Evolutionary conservation across 2,797 vertebrate species (phyloP).

Genomic region (Leptodactylus fallax): DNA sequence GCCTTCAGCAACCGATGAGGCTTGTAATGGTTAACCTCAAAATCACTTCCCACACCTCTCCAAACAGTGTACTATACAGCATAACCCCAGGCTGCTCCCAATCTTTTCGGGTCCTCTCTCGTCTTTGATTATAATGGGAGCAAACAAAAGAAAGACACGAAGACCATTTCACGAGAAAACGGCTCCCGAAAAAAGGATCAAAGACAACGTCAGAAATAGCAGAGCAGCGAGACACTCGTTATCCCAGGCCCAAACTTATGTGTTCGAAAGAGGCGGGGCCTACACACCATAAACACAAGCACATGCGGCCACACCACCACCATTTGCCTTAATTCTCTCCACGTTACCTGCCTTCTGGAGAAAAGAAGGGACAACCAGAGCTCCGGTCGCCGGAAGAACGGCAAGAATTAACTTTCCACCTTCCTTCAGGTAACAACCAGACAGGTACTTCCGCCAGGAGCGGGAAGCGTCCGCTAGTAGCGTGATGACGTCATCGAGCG

Average conservation of each 20-base stretch:
- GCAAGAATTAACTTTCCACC: background rate
- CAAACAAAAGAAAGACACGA: too few species aligned
- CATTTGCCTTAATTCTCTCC: background rate
- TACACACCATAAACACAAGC: slow-evolving; percentile 48
- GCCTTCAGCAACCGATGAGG: too few species aligned
- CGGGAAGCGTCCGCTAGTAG: slow-evolving; percentile 21
- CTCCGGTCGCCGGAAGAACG: background rate
- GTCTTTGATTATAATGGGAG: too few species aligned
- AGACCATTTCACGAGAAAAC: too few species aligned
- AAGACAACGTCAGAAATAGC: background rate
- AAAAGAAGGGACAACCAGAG: background rate
- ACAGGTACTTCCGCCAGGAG: slow-evolving; percentile 59
- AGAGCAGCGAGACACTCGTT: background rate
- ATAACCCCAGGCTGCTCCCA: too few species aligned
- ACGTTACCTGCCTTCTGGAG: slow-evolving; percentile 20
- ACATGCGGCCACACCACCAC: slow-evolving; percentile 18
- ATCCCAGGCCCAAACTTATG: slow-evolving; percentile 33
- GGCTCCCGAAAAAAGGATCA: too few species aligned
- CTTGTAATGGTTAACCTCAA: too few species aligned
- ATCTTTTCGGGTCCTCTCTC: too few species aligned
- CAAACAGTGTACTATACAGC: too few species aligned
- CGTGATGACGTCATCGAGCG: slow-evolving; percentile 37
- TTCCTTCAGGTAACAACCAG: slow-evolving; percentile 32
- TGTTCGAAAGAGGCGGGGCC: slow-evolving; percentile 46
- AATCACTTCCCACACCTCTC: too few species aligned